These are phyloP conservation scores for Florisuga fusca DNA, from an alignment of 2,797 vertebrate species.

Conservation along the genomic window DNA sequence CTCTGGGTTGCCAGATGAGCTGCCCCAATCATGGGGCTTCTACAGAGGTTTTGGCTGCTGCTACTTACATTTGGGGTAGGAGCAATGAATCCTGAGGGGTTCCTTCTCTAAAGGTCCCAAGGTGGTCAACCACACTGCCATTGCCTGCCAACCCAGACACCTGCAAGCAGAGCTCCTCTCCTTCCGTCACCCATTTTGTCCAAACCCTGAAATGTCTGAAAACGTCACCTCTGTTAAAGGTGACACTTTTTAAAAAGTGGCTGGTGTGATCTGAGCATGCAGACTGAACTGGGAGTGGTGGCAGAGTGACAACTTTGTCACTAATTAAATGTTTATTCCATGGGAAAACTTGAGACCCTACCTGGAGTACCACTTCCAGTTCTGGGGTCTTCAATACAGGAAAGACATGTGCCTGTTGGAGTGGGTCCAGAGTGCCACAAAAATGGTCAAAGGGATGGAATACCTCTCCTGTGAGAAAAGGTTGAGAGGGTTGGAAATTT, in stretches of 20 bases:
- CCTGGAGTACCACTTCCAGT: not conserved
- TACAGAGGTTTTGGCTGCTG: not conserved
- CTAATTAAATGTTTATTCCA: not conserved
- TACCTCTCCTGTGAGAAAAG: not conserved
- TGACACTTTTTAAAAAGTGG: not conserved
- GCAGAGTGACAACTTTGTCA: not conserved
- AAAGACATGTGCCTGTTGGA: fast-evolving
- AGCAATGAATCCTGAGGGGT: not conserved
- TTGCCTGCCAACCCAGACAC: fast-evolving
- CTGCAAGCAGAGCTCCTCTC: not conserved
- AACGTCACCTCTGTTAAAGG: not conserved
- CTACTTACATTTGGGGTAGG: not conserved
- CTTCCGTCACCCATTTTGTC: fast-evolving
- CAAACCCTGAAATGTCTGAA: fast-evolving
- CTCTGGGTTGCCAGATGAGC: constrained; percentile 21
- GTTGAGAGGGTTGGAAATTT: not conserved
- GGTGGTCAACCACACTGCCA: not conserved
- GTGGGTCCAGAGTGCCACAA: fast-evolving
- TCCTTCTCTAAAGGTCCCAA: not conserved
- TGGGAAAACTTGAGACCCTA: not conserved
- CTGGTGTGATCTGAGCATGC: fast-evolving
- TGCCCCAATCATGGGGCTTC: not conserved
- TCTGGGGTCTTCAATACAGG: not conserved
- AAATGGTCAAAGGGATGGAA: not conserved
- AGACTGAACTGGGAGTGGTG: not conserved